phyloP scores from a whole-genome alignment of 2,113 vertebrate species.

The Sturnus vulgaris region DNA sequence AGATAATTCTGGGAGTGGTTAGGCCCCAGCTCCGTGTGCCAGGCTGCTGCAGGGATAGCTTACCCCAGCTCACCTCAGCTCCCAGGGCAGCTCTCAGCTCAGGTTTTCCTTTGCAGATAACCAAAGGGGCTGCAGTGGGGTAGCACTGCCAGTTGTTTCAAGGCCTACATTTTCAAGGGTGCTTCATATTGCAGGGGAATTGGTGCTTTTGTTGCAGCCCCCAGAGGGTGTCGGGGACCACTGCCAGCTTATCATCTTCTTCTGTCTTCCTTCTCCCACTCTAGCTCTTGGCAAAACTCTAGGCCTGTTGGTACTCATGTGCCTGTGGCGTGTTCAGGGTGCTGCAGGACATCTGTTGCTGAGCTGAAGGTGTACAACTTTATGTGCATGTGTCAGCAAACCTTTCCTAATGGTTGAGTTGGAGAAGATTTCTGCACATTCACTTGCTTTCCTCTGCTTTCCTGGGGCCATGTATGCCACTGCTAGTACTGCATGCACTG shows the following conservation, averaged over 20 bases:
- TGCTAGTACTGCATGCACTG: background rate
- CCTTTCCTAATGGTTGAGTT: rapidly evolving
- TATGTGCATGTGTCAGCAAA: background rate
- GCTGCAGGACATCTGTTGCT: background rate
- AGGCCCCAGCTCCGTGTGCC: background rate
- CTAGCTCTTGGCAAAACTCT: background rate
- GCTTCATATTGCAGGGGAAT: background rate
- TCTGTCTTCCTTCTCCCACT: background rate
- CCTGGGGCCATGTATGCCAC: rapidly evolving
- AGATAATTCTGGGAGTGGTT: background rate
- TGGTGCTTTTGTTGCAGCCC: background rate
- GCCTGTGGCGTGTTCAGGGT: background rate
- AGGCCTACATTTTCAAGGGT: background rate
- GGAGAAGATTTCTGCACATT: background rate
- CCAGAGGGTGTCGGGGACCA: background rate
- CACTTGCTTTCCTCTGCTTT: background rate
- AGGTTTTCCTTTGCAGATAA: background rate
- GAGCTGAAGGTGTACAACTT: background rate
- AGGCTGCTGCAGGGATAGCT: background rate
- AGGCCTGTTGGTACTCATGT: rapidly evolving
- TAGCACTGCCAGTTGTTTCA: background rate
- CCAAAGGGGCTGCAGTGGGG: background rate
- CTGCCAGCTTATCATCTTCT: background rate
- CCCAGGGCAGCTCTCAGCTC: background rate
- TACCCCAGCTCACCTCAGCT: background rate